phyloP scores from a whole-genome alignment of 2,797 vertebrate species.

The Artibeus jamaicensis region DNA sequence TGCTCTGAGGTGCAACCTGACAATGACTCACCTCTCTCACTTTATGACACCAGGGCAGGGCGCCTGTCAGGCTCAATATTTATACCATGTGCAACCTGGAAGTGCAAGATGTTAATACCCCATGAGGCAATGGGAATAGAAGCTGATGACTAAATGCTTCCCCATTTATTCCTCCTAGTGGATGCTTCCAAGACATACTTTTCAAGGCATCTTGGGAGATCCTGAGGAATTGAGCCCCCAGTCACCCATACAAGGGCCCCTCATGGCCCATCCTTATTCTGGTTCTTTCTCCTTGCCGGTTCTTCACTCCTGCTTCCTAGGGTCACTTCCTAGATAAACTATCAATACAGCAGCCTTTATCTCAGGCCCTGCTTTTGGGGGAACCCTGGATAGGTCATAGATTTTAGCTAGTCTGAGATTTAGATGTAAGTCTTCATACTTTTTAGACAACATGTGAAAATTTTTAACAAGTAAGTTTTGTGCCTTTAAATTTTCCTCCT shows the following conservation, averaged over 20 bases:
- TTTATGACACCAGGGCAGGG: neutral
- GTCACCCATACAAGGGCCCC: neutral
- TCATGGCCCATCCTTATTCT: neutral
- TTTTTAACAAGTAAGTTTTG: neutral
- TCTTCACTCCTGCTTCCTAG: neutral
- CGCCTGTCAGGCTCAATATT: neutral
- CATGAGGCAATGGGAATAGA: neutral
- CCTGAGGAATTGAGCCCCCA: neutral
- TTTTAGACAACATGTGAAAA: slow-evolving; percentile 1
- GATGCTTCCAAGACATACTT: neutral
- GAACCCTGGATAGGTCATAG: neutral
- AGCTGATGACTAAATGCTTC: neutral
- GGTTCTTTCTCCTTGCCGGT: neutral
- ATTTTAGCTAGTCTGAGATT: neutral
- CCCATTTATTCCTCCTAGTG: neutral
- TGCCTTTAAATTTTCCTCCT: slow-evolving; percentile 1
- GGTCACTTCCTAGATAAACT: neutral
- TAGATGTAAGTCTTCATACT: neutral
- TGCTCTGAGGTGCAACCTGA: neutral
- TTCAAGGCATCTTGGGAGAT: neutral
- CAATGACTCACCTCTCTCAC: neutral
- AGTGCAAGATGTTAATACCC: neutral
- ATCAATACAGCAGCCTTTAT: neutral
- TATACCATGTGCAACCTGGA: neutral
- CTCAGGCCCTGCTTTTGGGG: neutral